Conservation (phyloP, 1,140 invertebrate species). For the Euwallacea similis region DNA sequence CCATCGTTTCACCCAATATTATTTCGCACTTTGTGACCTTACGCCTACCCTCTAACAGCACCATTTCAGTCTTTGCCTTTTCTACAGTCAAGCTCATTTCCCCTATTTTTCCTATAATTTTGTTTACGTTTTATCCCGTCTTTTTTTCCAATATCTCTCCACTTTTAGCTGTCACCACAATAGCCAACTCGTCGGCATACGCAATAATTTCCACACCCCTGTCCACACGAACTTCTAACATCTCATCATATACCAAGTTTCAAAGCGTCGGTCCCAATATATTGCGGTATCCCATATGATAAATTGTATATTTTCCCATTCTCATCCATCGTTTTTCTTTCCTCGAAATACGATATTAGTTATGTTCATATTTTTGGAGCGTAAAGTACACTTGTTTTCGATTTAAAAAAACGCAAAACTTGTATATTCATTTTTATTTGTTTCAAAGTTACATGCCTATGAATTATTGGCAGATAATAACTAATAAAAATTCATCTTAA, state of each 20-base stretch:
- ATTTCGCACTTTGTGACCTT: background rate
- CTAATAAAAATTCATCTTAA: too few relatives aligned
- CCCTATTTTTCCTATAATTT: background rate
- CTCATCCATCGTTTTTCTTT: background rate
- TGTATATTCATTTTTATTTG: too few relatives aligned
- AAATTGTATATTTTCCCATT: background rate
- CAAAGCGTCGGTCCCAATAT: constrained; percentile 46
- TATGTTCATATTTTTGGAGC: too few relatives aligned
- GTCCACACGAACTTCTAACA: background rate
- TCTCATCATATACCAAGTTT: constrained; percentile 40
- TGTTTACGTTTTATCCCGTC: background rate
- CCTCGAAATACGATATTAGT: background rate
- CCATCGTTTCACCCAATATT: background rate
- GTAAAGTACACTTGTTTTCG: too few relatives aligned
- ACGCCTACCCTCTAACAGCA: background rate
- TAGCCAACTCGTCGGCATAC: constrained; percentile 20
- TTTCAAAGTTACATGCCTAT: too few relatives aligned
- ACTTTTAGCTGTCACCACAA: background rate
- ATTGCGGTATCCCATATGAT: constrained; percentile 37
- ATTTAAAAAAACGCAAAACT: too few relatives aligned
- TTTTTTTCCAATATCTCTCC: background rate
- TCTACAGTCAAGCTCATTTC: background rate
- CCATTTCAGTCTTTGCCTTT: background rate
- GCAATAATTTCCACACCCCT: background rate
- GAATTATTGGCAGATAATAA: too few relatives aligned